phyloP scores from a whole-genome alignment of 2,113 vertebrate species.

The Gorsachius goisagi region DNA sequence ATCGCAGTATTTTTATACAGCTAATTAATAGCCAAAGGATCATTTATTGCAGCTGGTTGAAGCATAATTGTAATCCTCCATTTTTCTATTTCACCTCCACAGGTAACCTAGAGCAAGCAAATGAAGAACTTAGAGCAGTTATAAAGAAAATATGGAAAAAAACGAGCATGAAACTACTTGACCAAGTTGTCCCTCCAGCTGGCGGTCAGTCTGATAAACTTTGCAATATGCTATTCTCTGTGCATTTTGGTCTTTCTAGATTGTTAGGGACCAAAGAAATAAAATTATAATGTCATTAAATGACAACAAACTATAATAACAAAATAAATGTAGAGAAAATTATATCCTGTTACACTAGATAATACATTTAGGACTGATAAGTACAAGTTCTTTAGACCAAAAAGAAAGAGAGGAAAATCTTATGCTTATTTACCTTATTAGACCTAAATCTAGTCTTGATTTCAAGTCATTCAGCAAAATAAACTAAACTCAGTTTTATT shows the following conservation, averaged over 20 bases:
- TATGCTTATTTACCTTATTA: neutral
- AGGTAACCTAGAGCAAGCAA: constrained; percentile 98
- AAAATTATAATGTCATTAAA: neutral
- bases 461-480: neutral
- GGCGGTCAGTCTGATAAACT: constrained; percentile 87
- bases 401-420: neutral
- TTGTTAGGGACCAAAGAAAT: neutral
- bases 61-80: neutral
- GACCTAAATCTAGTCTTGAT: neutral
- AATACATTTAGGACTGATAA: neutral
- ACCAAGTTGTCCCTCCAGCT: constrained; percentile 98
- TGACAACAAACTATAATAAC: neutral
- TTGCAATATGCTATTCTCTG: constrained; percentile 7
- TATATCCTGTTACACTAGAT: neutral
- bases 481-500: neutral
- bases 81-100: neutral
- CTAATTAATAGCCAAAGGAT: neutral
- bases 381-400: neutral
- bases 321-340: neutral
- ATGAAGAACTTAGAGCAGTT: constrained; percentile 95
- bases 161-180: constrained; percentile 98
- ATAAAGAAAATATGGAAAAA: constrained; percentile 99
- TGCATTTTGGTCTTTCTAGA: neutral
- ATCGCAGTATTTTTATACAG: neutral
- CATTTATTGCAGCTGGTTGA: neutral